phyloP scores from a whole-genome alignment of 37 sponge, comb jelly and placozoan species.

The Crambe crambe region DNA sequence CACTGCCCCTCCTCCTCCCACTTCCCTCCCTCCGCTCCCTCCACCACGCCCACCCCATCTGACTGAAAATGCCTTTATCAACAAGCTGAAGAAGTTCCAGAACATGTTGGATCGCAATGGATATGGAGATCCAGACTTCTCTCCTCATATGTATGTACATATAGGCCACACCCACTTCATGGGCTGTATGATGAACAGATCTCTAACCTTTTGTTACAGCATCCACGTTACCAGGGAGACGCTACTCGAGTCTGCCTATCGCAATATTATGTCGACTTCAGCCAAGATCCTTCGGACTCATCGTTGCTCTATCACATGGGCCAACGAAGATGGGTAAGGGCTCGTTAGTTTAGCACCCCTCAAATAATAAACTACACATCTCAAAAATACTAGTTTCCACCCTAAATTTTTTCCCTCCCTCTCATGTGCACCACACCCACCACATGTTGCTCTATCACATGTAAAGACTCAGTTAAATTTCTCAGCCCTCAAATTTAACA shows the following conservation, averaged over 20 bases:
- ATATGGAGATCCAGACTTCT: constrained; percentile 1
- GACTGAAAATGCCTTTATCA: constrained; percentile 12
- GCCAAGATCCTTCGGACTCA: constrained; percentile 25
- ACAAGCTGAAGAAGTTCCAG: constrained; percentile 30
- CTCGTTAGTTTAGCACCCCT: too few species aligned
- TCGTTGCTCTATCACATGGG: constrained; percentile 28
- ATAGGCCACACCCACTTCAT: background rate
- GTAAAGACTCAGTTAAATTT: background rate
- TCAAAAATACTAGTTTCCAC: background rate
- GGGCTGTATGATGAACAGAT: background rate
- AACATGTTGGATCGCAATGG: background rate
- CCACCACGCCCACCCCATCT: background rate
- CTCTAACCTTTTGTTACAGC: background rate
- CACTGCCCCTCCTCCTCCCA: constrained; percentile 6
- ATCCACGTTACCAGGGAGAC: background rate
- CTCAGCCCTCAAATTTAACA: too few species aligned
- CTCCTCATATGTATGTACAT: background rate
- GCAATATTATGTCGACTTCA: constrained; percentile 39
- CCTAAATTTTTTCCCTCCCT: background rate
- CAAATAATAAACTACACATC: too few species aligned
- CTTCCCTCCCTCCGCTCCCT: constrained; percentile 5
- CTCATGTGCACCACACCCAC: background rate
- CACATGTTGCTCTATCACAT: background rate
- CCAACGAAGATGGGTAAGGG: constrained; percentile 16
- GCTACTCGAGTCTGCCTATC: constrained; percentile 55